Evolutionary conservation across 2,888 invertebrate genomes (phyloP), one percentile per base, ranked within the genome.

Genomic region (Hedya salicella): DNA sequence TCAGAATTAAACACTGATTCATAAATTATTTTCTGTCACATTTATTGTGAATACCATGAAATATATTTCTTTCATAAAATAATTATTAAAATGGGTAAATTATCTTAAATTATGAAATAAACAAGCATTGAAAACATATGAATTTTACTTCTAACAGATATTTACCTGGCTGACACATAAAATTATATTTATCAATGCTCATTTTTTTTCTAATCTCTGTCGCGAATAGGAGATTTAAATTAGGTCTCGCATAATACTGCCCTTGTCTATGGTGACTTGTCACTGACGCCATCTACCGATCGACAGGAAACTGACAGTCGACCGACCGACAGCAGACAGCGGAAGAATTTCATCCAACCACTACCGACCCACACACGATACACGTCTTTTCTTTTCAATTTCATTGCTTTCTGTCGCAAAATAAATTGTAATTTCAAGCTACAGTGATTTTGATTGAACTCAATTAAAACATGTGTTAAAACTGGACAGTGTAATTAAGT

Each of bases 351-450:
- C 79, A 78, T 80, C 81, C 80, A 82, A 82, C 80, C 80, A 76
- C 77, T 79, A 77, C 74, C 75, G 77, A 69, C 73, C 73, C 74
- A 57, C 78, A 79, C 84, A 89, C 89, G 88, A 57, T 78, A 79
- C 84, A 89, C 89, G 88, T 90, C 87, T 88, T 87, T 87, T 57
- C 48, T 48, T 65, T 87, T 86, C 79, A 81, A 83, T 82, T 85
- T 82, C 79, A 83, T 83, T 90, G 87, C 87, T 89, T 88, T 89
- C 88, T 88, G 88, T 87, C 86, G 85, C 79, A 78, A 78, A 74
- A 72, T 78, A 80, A 84, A 81, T 86, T 81, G 84, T 82, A 83
- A 83, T 81, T 80, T 76, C 78, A 75, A 77, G 81, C 44, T 44
- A 25, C 32, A 50, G 74, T 80, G 78, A 77, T 82, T 79, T 71